Conservation (phyloP, 1,140 invertebrate genomes). For the Drosophila auraria region DNA sequence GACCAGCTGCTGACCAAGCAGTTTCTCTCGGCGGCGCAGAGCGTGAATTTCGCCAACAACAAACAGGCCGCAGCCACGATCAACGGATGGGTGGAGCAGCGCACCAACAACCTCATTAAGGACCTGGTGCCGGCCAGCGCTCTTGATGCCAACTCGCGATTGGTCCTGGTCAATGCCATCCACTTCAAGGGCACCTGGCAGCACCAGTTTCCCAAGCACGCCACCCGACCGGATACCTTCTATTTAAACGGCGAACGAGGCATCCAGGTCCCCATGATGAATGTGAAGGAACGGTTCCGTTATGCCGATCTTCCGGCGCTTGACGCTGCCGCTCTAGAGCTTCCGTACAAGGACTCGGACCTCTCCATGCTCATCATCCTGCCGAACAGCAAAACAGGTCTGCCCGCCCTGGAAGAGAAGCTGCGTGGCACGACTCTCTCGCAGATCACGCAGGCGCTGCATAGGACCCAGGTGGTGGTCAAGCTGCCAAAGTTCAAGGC, state of each 20-base stretch:
- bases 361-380: conserved; percentile 87
- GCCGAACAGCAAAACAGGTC: conserved; percentile 86
- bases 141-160: conserved; percentile 67
- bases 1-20: conserved; percentile 59
- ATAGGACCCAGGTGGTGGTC: conserved; percentile 85
- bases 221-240: conserved; percentile 61
- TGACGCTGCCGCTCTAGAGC: conserved; percentile 69
- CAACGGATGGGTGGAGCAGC: conserved; percentile 87
- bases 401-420: conserved; percentile 85
- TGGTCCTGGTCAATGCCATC: conserved; percentile 89
- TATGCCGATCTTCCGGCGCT: conserved; percentile 63
- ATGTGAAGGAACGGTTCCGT: conserved; percentile 75
- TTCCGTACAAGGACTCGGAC: conserved; percentile 83
- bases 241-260: conserved; percentile 52
- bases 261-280: conserved; percentile 86
- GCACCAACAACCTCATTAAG: conserved; percentile 87
- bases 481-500: conserved; percentile 89
- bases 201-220: conserved; percentile 51
- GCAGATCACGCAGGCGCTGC: conserved; percentile 70
- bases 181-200: conserved; percentile 87
- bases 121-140: conserved; percentile 85
- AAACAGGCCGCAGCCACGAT: conserved; percentile 84
- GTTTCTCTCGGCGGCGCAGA: conserved; percentile 78
- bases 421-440: conserved; percentile 80
- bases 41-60: conserved; percentile 85